Evolutionary conservation across 2,888 invertebrate genomes (phyloP), one percentile per base, ranked within the genome.

Genomic region (Apodemia zela): DNA sequence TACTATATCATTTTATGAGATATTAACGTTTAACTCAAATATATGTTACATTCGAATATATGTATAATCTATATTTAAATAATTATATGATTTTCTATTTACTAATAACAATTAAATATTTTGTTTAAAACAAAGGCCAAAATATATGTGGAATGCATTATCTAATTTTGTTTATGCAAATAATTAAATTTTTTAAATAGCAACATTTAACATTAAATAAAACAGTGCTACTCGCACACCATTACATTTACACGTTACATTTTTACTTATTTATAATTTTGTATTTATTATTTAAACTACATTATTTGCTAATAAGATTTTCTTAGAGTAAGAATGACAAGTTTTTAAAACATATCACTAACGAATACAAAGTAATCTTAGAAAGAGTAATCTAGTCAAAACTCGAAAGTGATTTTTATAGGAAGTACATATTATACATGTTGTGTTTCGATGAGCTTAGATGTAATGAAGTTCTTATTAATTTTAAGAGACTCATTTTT

Each of bases 211-310:
- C 65, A 75, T 73, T 68, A 71, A 73, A 74, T 65, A 72, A 69
- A 72, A 71, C 67, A 81, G 85, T 86, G 85, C 84, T 80, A 84
- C 82, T 78, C 82, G 73, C 78, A 75, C 77, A 67, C 77, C 75
- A 68, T 74, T 75, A 70, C 71, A 71, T 62, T 63, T 72, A 68
- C 45, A 47, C 71, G 65, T 72, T 77, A 73, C 69, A 66, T 73
- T 69, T 73, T 73, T 67, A 62, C 64, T 76, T 78, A 74, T 77
- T 75, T 78, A 77, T 71, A 78, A 73, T 79, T 76, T 75, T 73
- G 71, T 80, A 65, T 69, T 65, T 63, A 62, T 58, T 57, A 29
- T 58, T 17, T 62, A 29, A 29, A 21, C 45, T 47, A 59, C 42
- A 18, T 49, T 58, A 33, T 42, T 51, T 18, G 58, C 47, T 59